These are phyloP conservation scores for Lemur catta DNA, from an alignment of 2,797 vertebrate species.

Conservation along the genomic window DNA sequence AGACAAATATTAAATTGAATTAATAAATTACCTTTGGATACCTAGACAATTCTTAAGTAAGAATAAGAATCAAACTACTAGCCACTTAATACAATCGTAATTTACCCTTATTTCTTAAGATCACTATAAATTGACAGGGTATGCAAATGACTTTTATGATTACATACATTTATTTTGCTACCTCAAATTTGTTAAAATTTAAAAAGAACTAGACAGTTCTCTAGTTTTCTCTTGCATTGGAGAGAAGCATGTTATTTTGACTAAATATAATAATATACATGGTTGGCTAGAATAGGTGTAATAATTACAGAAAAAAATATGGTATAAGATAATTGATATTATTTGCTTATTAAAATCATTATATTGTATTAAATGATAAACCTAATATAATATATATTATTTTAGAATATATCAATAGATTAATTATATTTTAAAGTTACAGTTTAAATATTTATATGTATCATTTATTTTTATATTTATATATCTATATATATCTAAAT, in stretches of 20 bases:
- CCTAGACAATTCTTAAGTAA: background rate
- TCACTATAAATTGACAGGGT: background rate
- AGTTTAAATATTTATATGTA: background rate
- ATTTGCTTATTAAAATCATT: background rate
- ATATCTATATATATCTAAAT: background rate
- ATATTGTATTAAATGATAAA: background rate
- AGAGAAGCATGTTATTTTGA: background rate
- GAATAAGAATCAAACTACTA: background rate
- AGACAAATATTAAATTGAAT: background rate
- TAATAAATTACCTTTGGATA: background rate
- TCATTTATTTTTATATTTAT: background rate
- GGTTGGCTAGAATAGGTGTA: background rate
- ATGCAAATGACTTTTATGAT: background rate
- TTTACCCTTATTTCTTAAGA: background rate
- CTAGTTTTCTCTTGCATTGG: background rate
- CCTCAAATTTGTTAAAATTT: background rate
- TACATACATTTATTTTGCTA: background rate
- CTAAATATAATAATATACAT: background rate
- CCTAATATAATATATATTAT: background rate
- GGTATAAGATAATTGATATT: background rate
- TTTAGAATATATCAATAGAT: background rate
- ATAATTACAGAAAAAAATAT: background rate
- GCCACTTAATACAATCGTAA: background rate
- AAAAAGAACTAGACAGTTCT: background rate
- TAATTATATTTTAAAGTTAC: constrained; percentile 20